phyloP scores from a whole-genome alignment of 2,113 vertebrate genomes.

The Corythornis cristatus region DNA sequence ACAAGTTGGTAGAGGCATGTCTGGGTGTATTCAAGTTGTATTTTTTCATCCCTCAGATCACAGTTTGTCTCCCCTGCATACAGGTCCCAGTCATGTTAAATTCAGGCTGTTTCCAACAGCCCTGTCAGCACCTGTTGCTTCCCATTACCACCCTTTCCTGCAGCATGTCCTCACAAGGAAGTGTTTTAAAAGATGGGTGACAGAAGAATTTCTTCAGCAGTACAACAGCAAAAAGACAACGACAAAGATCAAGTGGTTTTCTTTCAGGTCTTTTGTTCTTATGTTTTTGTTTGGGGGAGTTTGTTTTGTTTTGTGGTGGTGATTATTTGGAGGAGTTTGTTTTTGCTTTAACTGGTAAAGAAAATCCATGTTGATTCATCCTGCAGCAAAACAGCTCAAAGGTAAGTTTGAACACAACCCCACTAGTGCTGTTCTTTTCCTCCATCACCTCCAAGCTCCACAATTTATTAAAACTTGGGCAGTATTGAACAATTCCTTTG shows the following conservation, averaged over 20 bases:
- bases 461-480: background rate
- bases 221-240: background rate
- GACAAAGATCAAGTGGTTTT: background rate
- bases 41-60: background rate
- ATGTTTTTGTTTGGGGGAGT: background rate
- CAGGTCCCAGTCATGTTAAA: background rate
- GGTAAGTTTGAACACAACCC: background rate
- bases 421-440: background rate
- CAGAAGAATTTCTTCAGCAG: background rate
- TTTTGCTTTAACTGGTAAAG: background rate
- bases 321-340: background rate
- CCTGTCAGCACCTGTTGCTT: background rate
- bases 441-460: background rate
- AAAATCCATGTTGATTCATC: background rate
- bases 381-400: background rate
- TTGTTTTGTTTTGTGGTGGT: background rate
- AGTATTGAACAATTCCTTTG: background rate
- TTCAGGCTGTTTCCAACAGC: background rate
- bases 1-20: accelerated
- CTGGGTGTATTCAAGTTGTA: accelerated
- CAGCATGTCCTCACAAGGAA: background rate
- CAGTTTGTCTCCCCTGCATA: background rate
- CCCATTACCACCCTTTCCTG: background rate
- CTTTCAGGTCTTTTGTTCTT: background rate
- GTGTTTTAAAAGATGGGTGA: background rate